Evolutionary conservation across 2,113 vertebrate species (phyloP).

Genomic region (Tachysurus vachellii): DNA sequence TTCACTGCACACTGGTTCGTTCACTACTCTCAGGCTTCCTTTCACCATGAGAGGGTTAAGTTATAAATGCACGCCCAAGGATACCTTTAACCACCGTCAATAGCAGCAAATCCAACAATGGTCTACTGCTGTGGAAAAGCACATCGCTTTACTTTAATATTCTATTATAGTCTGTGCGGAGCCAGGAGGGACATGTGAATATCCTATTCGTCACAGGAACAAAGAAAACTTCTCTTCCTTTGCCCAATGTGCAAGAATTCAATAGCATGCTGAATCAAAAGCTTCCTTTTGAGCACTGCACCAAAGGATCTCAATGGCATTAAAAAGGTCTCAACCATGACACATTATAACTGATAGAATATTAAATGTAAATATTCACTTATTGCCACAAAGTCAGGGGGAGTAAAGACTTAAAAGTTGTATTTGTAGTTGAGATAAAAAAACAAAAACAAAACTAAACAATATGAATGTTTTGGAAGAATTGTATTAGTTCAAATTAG

Average conservation of each 20-base stretch:
- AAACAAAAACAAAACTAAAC: neutral
- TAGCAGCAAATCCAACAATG: constrained; percentile 17
- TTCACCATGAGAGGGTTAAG: neutral
- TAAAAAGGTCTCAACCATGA: constrained; percentile 52
- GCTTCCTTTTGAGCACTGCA: constrained; percentile 12
- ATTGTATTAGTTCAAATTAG: neutral
- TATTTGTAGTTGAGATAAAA: neutral
- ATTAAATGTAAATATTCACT: constrained; percentile 38
- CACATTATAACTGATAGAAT: constrained; percentile 54
- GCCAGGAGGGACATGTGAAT: constrained; percentile 50
- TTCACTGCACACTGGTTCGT: neutral
- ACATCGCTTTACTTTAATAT: constrained; percentile 45
- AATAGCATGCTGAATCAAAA: constrained; percentile 57
- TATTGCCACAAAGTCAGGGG: neutral
- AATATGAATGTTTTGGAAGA: neutral
- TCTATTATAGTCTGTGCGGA: constrained; percentile 49
- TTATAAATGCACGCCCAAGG: neutral
- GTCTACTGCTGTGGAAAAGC: constrained; percentile 27
- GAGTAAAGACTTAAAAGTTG: neutral
- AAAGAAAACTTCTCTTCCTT: constrained; percentile 55
- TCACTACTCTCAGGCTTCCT: neutral
- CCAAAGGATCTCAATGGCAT: constrained; percentile 31
- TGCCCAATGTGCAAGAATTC: constrained; percentile 43
- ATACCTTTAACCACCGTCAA: constrained; percentile 9
- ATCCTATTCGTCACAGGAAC: constrained; percentile 59